Percentiles rank a stretch among this genome's conserved stretches.
These are phyloP conservation scores for Metalampra italica DNA, from an alignment of 2,888 invertebrate species.

Conservation along the genomic window DNA sequence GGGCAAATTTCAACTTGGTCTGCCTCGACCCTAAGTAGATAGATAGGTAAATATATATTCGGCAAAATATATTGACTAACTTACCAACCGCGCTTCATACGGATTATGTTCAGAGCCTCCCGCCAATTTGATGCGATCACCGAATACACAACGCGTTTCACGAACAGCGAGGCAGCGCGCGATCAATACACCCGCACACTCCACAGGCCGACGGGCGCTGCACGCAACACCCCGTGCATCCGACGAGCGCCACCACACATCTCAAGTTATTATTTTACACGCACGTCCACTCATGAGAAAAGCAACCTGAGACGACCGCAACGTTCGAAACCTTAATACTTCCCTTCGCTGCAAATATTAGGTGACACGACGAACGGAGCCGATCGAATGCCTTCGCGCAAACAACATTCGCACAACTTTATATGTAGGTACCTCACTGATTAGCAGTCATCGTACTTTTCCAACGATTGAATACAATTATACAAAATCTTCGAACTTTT, in stretches of 20 bases:
- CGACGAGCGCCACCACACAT: conserved; percentile 64
- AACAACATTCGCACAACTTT: conserved; percentile 50
- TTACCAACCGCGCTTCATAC: conserved; percentile 47
- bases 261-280: conserved; percentile 77
- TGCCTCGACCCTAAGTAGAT: too few relatives aligned
- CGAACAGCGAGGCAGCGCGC: conserved; percentile 52
- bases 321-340: conserved; percentile 77
- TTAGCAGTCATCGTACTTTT: too few relatives aligned
- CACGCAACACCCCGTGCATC: conserved; percentile 42
- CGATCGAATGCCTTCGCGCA: conserved; percentile 51
- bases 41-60: too few relatives aligned
- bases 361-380: conserved; percentile 64
- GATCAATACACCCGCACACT: conserved; percentile 68
- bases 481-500: conserved; percentile 13
- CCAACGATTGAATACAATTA: too few relatives aligned
- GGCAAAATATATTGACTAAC: conserved; percentile 19
- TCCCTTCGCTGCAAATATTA: conserved; percentile 76
- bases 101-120: conserved; percentile 36
- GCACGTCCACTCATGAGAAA: conserved; percentile 78
- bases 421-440: conserved; percentile 6
- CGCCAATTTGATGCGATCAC: conserved; percentile 65
- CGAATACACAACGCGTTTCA: conserved; percentile 60
- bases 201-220: conserved; percentile 53
- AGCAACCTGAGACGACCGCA: conserved; percentile 78
- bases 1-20: too few relatives aligned